Base-by-base conservation (phyloP, 2,113 vertebrate genomes). In the Ursus arctos region DNA sequence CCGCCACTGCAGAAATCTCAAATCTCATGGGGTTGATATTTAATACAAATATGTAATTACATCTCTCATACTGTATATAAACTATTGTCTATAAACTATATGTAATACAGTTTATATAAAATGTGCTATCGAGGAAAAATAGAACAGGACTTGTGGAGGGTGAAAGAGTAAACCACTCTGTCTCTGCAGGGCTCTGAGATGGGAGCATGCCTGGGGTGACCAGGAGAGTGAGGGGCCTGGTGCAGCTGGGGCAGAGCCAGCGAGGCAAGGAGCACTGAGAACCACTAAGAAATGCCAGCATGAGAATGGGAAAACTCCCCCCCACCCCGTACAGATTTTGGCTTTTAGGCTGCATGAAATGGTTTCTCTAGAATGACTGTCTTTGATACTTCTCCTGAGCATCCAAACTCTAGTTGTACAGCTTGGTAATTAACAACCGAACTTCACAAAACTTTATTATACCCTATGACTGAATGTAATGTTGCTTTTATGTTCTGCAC, bases 401-500 rank as follows among this genome's bases (percentile, higher is more conserved):
- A 28, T 61, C 55, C 19, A 59, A 51, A 65, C 6, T 89, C n/a
- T 51, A 47, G 24, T 76, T 59, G 7, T 26, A 28, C 2, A 10
- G 8, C 31, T 95, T 94, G 53, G 9, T 53, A 47, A 87, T 51
- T 55, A 80, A 18, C 24, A 49, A 18, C 0, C 57, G 26, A 59
- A 82, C 43, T 85, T 82, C 33, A 51, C 16, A 81, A 88, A 84
- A 47, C 10, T 43, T 10, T 24, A 51, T 36, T 65, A 91, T 28
- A 43, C 14, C 36, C 8, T 86, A 95, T 65, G 5, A 31, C 7
- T 79, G 5, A 40, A 36, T 87, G 26, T 47, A 91, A 18, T n/a
- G 88, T 91, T 95, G 49, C 33, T 72, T 94, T 83, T 55, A 28
- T 36, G 51, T 71, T 82, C 77, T 77, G 76, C 95, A 95, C 33